Conservation (phyloP, 2,888 invertebrate genomes). For the Boloria selene region DNA sequence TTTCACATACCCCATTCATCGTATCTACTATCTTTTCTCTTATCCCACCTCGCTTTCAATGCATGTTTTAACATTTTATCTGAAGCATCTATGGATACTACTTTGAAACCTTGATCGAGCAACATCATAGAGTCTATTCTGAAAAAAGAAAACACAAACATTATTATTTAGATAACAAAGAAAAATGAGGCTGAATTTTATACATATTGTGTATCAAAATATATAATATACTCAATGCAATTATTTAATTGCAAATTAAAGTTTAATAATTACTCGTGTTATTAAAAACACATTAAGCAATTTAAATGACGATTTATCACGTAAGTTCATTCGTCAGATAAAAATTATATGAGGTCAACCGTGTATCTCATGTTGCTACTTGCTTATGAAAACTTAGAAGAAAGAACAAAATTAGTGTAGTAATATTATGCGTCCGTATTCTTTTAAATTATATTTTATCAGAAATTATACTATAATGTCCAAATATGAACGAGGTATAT, state of each 20-base stretch:
- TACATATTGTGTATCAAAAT: too few relatives aligned
- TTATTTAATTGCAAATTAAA: not conserved
- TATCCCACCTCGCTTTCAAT: conserved; percentile 91
- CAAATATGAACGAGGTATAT: too few relatives aligned
- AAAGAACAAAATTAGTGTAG: not conserved
- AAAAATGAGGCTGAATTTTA: too few relatives aligned
- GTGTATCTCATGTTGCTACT: conserved; percentile 17
- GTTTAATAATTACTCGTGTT: not conserved
- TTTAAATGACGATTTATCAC: not conserved
- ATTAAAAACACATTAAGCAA: conserved; percentile 11
- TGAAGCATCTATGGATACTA: conserved; percentile 94
- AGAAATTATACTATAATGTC: too few relatives aligned
- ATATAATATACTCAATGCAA: not conserved
- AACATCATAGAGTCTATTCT: conserved; percentile 95
- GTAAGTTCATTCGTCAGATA: conserved; percentile 17
- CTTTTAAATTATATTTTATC: too few relatives aligned
- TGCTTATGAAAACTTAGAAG: not conserved
- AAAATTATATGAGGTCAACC: conserved; percentile 21
- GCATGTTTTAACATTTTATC: conserved; percentile 97
- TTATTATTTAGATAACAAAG: not conserved
- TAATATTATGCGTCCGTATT: too few relatives aligned
- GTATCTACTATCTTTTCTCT: conserved; percentile 89
- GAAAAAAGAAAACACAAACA: conserved; percentile 44
- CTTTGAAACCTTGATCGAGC: conserved; percentile 92
- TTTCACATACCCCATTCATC: conserved; percentile 89